A percentile compares a stretch with the other conserved stretches of the same genome.
Conservation (phyloP, 2,113 vertebrate genomes). For the Panthera leo region DNA sequence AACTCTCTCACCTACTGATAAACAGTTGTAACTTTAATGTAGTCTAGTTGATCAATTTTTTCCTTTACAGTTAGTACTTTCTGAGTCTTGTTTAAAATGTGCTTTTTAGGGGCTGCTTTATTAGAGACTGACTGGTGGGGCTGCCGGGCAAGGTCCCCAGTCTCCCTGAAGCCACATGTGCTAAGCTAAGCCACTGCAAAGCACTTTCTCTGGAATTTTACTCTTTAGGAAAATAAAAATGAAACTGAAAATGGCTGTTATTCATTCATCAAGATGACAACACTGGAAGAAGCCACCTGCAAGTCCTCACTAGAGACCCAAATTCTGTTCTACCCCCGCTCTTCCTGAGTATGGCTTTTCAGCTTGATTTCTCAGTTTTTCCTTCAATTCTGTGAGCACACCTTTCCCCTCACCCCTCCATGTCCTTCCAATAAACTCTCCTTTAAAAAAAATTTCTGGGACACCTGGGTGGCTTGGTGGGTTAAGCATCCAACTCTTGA, state of each 20-base stretch:
- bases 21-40: not conserved
- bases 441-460: not conserved
- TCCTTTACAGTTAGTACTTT: not conserved
- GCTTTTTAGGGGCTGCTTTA: not conserved
- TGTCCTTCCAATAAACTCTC: not conserved
- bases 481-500: too few species aligned
- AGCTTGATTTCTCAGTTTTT: not conserved
- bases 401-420: rapidly evolving
- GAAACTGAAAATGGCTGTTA: not conserved
- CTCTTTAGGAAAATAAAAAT: not conserved
- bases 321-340: not conserved
- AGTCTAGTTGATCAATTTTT: not conserved
- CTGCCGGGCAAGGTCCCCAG: not conserved
- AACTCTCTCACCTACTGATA: not conserved
- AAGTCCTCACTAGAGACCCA: not conserved
- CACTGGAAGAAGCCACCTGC: not conserved
- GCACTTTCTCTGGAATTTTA: not conserved
- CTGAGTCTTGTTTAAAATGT: not conserved
- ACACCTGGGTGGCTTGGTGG: too few species aligned
- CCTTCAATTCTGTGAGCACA: not conserved
- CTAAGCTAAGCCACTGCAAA: not conserved
- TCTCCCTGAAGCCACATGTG: not conserved
- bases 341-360: not conserved
- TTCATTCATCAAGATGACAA: not conserved
- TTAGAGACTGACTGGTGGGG: not conserved